Evolutionary conservation across 1,140 invertebrate species (phyloP).

Genomic region (Eurosta solidaginis): DNA sequence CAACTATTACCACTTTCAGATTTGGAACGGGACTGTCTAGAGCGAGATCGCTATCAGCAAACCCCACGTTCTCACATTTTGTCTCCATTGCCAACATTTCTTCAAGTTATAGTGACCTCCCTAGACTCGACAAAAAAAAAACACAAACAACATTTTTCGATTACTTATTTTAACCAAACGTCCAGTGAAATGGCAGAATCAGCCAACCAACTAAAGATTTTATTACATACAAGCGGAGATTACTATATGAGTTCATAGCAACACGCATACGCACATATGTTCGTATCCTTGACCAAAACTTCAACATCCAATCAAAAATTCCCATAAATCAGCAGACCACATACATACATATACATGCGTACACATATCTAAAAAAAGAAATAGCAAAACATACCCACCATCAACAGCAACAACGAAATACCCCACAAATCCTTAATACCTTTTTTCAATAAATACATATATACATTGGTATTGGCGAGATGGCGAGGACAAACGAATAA

Average conservation of each 20-base stretch:
- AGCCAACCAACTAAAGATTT: not conserved
- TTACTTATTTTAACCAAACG: constrained; percentile 6
- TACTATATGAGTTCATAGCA: not conserved
- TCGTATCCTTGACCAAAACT: constrained; percentile 5
- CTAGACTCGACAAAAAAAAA: not conserved
- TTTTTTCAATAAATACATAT: constrained; percentile 17
- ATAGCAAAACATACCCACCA: too few species aligned
- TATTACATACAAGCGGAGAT: not conserved
- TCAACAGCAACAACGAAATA: not conserved
- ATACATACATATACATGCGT: not conserved
- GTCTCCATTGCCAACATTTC: too few species aligned
- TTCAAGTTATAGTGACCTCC: too few species aligned
- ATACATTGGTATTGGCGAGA: constrained; percentile 8
- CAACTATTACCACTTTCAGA: too few species aligned
- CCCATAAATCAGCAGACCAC: constrained; percentile 19
- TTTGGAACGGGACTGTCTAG: too few species aligned
- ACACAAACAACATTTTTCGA: not conserved
- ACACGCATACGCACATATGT: not conserved
- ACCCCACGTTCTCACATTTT: too few species aligned
- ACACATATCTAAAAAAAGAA: not conserved
- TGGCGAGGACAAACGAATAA: not conserved
- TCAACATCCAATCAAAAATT: constrained; percentile 30
- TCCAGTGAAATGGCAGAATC: not conserved
- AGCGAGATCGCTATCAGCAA: too few species aligned
- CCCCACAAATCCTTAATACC: not conserved